Evolutionary conservation across 1,140 invertebrate genomes (phyloP), one percentile per base, ranked within the genome.

Genomic region (Antheraea pernyi): DNA sequence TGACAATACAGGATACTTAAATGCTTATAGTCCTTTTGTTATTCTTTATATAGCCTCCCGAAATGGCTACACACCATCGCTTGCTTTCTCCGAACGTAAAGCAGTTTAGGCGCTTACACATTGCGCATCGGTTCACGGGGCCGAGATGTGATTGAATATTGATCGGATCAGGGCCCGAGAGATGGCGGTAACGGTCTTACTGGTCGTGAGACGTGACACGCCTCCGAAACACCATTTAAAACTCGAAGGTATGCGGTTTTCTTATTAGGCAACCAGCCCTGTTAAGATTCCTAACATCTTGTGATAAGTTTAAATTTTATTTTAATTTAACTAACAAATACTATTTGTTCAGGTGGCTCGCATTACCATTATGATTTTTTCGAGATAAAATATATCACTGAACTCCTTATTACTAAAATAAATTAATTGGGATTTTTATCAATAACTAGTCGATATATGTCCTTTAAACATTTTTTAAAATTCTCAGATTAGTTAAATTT

Each of bases 71-170:
- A 48, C 6, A 53, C 46, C 13, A 53, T 30, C 62, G 73, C 60
- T 72, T 74, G 82, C 85, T 88, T 86, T 88, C 84, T 81, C 84
- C 74, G 68, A 78, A 78, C 82, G 82, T 80, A 82, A 84, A 85
- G 80, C 78, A 76, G 80, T 76, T 75, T 70, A 76, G 19, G 60
- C 74, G 72, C 67, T 61, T 63, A 73, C 65, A 59, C 59, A 70
- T 18, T 37, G 74, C 65, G 62, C 59, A 70, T 18, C 63, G 19
- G 36, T 59, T 46, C 53, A 65, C 42, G 42, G 63, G 53, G 68
- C 19, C 59, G 68, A 78, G 79, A 79, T 78, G 73, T 74, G 74
- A 72, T 68, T 78, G 75, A 82, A 80, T 81, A 72, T 80, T 80
- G 77, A 80, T 77, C 72, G 71, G 46, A 36, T 36, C 59, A 72